A percentile compares a stretch with the other conserved stretches of the same genome.
Evolutionary conservation across 1,140 invertebrate genomes (phyloP).

Genomic region (Drosophila orosa): DNA sequence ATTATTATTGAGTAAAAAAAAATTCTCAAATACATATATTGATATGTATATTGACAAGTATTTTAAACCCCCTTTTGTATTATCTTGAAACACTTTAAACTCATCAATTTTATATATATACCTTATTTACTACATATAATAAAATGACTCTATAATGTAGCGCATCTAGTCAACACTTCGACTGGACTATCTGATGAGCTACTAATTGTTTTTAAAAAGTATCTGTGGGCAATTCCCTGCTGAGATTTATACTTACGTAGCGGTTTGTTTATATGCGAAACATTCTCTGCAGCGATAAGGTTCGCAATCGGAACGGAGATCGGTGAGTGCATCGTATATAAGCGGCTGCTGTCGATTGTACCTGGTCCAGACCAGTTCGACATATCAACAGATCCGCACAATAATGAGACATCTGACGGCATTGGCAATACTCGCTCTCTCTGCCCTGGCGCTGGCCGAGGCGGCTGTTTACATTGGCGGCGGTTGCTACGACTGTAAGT

Average conservation of each 20-base stretch:
- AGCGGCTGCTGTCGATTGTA: slow-evolving; percentile 36
- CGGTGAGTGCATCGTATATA: slow-evolving; percentile 52
- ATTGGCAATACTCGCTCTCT: slow-evolving; percentile 50
- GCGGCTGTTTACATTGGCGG: slow-evolving; percentile 72
- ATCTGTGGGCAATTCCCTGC: slow-evolving; percentile 45
- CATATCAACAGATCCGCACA: slow-evolving; percentile 31
- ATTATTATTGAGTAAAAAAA: not conserved
- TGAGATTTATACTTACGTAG: slow-evolving; percentile 39
- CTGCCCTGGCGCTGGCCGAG: slow-evolving; percentile 47
- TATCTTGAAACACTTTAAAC: not conserved
- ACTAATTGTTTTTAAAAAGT: slow-evolving; percentile 36
- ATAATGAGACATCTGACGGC: slow-evolving; percentile 49
- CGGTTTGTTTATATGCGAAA: slow-evolving; percentile 23
- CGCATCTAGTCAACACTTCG: slow-evolving; percentile 1
- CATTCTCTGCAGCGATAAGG: slow-evolving; percentile 36
- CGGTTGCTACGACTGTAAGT: slow-evolving; percentile 72
- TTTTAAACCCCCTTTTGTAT: not conserved
- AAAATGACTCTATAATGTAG: not conserved
- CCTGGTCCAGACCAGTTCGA: slow-evolving; percentile 61
- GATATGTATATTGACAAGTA: no score
- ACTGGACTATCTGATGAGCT: slow-evolving; percentile 4
- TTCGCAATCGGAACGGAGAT: slow-evolving; percentile 9
- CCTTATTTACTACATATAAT: not conserved
- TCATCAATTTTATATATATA: not conserved
- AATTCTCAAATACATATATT: no score